These are phyloP conservation scores for Dasypogon diadema DNA, from an alignment of 2,888 invertebrate genomes.

Conservation along the genomic window DNA sequence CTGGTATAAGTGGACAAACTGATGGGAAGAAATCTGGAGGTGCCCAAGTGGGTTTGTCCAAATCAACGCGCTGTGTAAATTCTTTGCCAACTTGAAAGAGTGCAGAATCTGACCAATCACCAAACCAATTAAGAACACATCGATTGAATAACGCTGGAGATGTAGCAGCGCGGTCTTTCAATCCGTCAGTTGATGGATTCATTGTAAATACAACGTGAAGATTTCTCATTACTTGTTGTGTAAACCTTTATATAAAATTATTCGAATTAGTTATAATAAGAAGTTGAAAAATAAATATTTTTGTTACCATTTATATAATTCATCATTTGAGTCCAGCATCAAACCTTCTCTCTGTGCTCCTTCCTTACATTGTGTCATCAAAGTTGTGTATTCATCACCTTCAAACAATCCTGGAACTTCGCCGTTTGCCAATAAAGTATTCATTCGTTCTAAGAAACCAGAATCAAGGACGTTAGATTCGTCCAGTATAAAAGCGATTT, in stretches of 20 bases:
- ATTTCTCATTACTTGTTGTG: constrained; percentile 98
- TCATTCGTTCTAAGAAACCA: constrained; percentile 98
- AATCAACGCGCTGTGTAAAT: constrained; percentile 94
- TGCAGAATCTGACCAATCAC: constrained; percentile 98
- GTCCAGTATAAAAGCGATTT: constrained; percentile 98
- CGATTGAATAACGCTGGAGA: constrained; percentile 99
- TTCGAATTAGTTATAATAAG: constrained; percentile 64
- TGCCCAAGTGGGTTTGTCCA: constrained; percentile 88
- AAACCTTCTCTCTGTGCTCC: constrained; percentile 97
- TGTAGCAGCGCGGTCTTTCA: constrained; percentile 98
- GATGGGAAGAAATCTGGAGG: constrained; percentile 93
- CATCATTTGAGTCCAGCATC: constrained; percentile 98
- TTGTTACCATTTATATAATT: constrained; percentile 93
- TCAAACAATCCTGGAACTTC: constrained; percentile 95
- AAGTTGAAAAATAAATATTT: not conserved
- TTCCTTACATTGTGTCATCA: constrained; percentile 99
- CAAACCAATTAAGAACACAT: constrained; percentile 99
- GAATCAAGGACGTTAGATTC: constrained; percentile 99
- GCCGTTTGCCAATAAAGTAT: constrained; percentile 97
- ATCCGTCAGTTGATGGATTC: constrained; percentile 98
- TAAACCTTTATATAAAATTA: constrained; percentile 74
- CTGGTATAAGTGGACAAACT: constrained; percentile 81
- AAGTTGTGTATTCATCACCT: constrained; percentile 97
- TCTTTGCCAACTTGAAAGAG: constrained; percentile 96
- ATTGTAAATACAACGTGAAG: constrained; percentile 99